Percentiles rank a stretch among this genome's conserved stretches.
Conservation (phyloP, 2,113 vertebrate genomes). For the Anarhynchus alexandrinus region DNA sequence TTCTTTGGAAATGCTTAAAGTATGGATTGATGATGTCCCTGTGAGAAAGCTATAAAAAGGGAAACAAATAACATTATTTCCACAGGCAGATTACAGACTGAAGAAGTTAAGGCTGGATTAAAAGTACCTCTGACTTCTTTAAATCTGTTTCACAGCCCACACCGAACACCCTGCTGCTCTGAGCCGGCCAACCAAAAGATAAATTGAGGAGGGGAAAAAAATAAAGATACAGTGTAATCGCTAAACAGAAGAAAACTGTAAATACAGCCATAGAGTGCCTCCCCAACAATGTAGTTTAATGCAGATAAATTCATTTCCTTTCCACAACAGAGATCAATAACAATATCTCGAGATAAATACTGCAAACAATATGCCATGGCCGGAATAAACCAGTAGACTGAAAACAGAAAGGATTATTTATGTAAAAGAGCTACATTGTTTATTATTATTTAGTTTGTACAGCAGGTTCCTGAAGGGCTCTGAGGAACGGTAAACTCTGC, state of each 20-base stretch:
- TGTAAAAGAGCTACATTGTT: not conserved
- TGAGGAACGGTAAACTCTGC: not conserved
- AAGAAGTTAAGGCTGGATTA: not conserved
- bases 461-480: not conserved
- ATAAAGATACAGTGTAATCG: not conserved
- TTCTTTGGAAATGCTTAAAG: not conserved
- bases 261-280: not conserved
- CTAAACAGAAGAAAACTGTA: constrained; percentile 9
- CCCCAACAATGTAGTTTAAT: not conserved
- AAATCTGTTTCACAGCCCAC: constrained; percentile 10
- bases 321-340: not conserved
- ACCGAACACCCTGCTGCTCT: not conserved
- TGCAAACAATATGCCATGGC: not conserved
- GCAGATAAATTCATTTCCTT: constrained; percentile 1
- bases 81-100: not conserved
- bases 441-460: not conserved
- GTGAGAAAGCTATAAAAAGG: not conserved
- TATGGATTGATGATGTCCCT: not conserved
- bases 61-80: not conserved
- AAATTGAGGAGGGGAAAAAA: not conserved
- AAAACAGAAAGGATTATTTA: constrained; percentile 21
- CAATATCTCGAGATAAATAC: not conserved
- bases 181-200: not conserved
- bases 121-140: not conserved
- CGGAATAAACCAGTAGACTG: not conserved